Base-by-base conservation (phyloP, 2,797 vertebrate species). In the Rhynchonycteris naso region DNA sequence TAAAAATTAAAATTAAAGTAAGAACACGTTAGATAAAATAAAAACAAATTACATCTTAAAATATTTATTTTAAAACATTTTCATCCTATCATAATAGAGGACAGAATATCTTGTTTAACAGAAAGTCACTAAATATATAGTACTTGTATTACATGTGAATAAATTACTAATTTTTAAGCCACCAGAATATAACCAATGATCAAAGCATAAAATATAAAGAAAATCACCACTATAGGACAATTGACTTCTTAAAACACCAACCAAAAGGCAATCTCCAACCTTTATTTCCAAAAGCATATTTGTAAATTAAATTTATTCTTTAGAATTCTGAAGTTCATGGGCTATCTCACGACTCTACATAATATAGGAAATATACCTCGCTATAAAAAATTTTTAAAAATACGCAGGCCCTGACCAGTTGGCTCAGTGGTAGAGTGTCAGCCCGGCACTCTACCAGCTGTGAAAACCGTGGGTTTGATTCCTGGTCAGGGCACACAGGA, bases 1-100 rank as follows among this genome's bases (percentile, higher is more conserved):
- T 99, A 97, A 78, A 96, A 95, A 96, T 75, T 87, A 94, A 96
- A 96, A 79, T 69, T 82, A 81, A 94, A 96, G 93, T 35, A 90
- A 76, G 16, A 96, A 90, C 24, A 95, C 4, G 89, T 97, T 96
- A 97, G 88, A 75, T 35, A 13, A 5, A 90, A 5, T 82, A 91
- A 95, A 95, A 95, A 94, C 50, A 95, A 90, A 94, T 69, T 76
- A 61, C 1, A 90, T 85, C 28, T 93, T 82, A 76, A 95, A 96
- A 87, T 66, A 84, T 0, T 35, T 90, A 79, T 35, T 90, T 97
- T 68, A 88, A 94, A 88, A 91, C 33, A 94, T 74, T 85, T 93
- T 95, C 18, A 91, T 71, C 43, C 30, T 91, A 82, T 71, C 30
- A 85, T 85, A 35, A 81, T 28, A 95, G 6, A 19, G 79, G 50